Conservation (phyloP, 2,113 vertebrate species). For the Falcunculus frontatus region DNA sequence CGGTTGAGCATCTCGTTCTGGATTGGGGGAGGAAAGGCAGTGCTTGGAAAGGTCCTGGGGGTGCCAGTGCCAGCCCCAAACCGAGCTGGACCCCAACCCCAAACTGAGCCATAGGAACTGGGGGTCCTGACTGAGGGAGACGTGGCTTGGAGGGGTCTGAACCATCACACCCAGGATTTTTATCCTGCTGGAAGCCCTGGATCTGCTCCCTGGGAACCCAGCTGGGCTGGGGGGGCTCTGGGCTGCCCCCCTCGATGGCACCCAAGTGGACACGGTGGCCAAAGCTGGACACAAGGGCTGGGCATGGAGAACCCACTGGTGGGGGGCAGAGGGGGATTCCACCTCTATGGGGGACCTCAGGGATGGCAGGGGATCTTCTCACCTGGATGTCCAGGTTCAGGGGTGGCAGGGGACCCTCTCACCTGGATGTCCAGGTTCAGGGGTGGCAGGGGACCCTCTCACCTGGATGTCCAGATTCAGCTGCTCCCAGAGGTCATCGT, state of each 20-base stretch:
- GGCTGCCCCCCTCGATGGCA: neutral
- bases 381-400: conserved; percentile 74
- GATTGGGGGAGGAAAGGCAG: neutral
- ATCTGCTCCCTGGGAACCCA: neutral
- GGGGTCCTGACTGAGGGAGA: neutral
- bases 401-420: neutral
- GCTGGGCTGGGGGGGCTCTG: rapidly evolving
- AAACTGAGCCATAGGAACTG: neutral
- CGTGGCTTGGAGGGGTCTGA: neutral
- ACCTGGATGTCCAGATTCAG: conserved; percentile 86
- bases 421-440: conserved; percentile 37
- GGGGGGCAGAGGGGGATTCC: neutral
- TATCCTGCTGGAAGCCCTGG: neutral
- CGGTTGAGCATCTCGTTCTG: conserved; percentile 87
- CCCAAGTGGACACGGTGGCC: neutral
- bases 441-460: neutral
- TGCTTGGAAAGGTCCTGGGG: neutral
- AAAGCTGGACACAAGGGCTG: neutral
- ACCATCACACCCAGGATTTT: rapidly evolving
- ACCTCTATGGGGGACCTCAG: rapidly evolving
- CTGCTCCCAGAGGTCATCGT: conserved; percentile 94
- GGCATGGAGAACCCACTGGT: rapidly evolving
- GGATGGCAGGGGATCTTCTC: neutral
- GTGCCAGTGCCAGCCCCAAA: rapidly evolving
- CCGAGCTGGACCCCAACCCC: neutral